Evolutionary conservation across 1,140 invertebrate genomes (phyloP), one percentile per base, ranked within the genome.

Genomic region (Monochamus saltuarius): DNA sequence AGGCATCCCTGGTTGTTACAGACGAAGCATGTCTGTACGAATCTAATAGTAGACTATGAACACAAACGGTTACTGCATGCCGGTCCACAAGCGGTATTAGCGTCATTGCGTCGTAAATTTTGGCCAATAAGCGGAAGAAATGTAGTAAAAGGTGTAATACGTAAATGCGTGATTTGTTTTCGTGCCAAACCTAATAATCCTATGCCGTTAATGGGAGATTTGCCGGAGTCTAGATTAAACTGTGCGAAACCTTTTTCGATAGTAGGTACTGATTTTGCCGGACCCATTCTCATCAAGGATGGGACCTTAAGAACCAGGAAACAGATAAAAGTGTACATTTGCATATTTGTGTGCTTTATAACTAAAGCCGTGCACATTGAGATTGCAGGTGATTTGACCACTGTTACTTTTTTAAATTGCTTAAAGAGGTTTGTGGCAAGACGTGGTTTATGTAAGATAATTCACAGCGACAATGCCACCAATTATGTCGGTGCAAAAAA

Each of bases 341-440:
- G 68, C 16, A 19, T 80, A n/a, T 80, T 80, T 64, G 59, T 78
- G 0, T 80, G 78, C 62, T 74, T 77, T 53, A 61, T 64, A 0
- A 77, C 77, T 4, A 72, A 72, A 49, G 76, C 74, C 1, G 63
- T 78, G 13, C 78, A 80, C 53, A 50, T 80, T 10, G 77, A 80
- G 61, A 16, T 75, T 4, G 73, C 75, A 1, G 47, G 58, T 3
- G 68, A 76, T 56, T 38, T 78, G 11, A 53, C 52, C 8, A 51
- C 39, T 14, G 51, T 35, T 43, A 45, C 60, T 7, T 74, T 77
- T 49, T n/a, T 77, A 2, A 61, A 64, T 43, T 51, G 65, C 16
- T 65, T 77, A 9, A 39, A 55, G 14, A 43, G 72, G 46, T 77
- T 77, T 53, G 64, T 67, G 9, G 16, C 43, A 14, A 14, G 43